Percentiles rank a stretch among this genome's conserved stretches.
Conservation (phyloP, 1,140 invertebrate genomes). For the Antheraea pernyi region DNA sequence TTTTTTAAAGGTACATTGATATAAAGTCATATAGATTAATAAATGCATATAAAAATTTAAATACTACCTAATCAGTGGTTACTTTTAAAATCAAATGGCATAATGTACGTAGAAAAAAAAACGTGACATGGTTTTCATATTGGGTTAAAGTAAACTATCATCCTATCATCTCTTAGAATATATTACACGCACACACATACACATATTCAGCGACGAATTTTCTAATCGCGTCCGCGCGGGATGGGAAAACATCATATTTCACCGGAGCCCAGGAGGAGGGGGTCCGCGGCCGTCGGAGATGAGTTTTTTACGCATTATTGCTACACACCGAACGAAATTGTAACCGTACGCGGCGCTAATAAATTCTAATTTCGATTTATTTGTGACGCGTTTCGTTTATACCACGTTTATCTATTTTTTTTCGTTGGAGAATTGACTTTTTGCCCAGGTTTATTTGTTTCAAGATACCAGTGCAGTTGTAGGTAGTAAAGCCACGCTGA, state of each 20-base stretch:
- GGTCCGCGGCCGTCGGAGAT: constrained; percentile 57
- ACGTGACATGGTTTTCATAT: neutral
- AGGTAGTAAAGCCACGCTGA: too few species aligned
- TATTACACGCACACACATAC: constrained; percentile 25
- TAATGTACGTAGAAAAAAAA: neutral
- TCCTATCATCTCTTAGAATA: constrained; percentile 29
- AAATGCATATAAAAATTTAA: too few species aligned
- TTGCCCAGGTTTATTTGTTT: too few species aligned
- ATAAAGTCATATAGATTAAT: too few species aligned
- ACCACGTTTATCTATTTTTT: neutral
- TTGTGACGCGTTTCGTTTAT: constrained; percentile 25
- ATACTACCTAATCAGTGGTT: too few species aligned
- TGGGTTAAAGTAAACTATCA: neutral
- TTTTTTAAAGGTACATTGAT: too few species aligned
- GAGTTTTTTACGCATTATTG: constrained; percentile 76
- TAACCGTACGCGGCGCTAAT: constrained; percentile 50
- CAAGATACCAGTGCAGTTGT: too few species aligned
- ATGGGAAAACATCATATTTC: constrained; percentile 77
- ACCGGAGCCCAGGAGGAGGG: constrained; percentile 34
- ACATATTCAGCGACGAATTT: constrained; percentile 57
- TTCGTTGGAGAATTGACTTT: constrained; percentile 1
- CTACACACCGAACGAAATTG: constrained; percentile 58
- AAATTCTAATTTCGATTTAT: constrained; percentile 67
- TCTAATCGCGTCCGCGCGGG: constrained; percentile 72
- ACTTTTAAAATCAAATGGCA: neutral